Percentiles rank a stretch among this genome's conserved stretches.
These are phyloP conservation scores for Pyralis farinalis DNA, from an alignment of 2,888 invertebrate species.

Conservation along the genomic window DNA sequence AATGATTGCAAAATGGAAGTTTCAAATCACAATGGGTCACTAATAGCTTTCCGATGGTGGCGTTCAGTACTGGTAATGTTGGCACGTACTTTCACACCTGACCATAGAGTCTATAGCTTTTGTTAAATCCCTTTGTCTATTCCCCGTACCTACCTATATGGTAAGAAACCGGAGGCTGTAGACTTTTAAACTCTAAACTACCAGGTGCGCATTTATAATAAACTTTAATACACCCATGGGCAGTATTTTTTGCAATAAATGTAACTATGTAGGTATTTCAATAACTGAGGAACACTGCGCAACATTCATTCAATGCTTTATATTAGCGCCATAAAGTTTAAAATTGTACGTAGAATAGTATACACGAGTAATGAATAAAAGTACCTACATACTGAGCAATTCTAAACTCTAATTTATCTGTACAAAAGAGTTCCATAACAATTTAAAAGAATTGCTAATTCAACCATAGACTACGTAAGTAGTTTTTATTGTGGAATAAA, in stretches of 20 bases:
- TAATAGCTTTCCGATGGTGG: slow-evolving; percentile 43
- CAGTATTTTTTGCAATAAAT: too few relatives aligned
- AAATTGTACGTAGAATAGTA: too few relatives aligned
- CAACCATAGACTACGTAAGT: slow-evolving; percentile 4
- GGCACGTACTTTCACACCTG: slow-evolving; percentile 21
- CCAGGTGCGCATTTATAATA: slow-evolving; percentile 19
- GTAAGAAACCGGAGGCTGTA: not conserved
- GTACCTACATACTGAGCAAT: not conserved
- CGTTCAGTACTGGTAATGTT: slow-evolving; percentile 26
- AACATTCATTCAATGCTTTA: too few relatives aligned
- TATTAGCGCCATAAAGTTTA: too few relatives aligned
- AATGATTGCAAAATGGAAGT: slow-evolving; percentile 19
- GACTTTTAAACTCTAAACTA: not conserved
- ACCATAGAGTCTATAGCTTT: slow-evolving; percentile 10
- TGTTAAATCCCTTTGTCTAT: not conserved
- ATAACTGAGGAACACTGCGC: too few relatives aligned
- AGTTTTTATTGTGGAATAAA: slow-evolving; percentile 15
- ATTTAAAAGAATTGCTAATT: slow-evolving; percentile 4
- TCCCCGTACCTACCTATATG: not conserved
- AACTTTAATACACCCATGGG: too few relatives aligned
- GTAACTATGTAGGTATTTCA: too few relatives aligned
- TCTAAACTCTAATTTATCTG: not conserved
- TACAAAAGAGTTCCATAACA: not conserved
- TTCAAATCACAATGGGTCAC: slow-evolving; percentile 29
- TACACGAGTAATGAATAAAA: not conserved